Base-by-base conservation (phyloP, 2,113 vertebrate species). In the Gallinago undulata region DNA sequence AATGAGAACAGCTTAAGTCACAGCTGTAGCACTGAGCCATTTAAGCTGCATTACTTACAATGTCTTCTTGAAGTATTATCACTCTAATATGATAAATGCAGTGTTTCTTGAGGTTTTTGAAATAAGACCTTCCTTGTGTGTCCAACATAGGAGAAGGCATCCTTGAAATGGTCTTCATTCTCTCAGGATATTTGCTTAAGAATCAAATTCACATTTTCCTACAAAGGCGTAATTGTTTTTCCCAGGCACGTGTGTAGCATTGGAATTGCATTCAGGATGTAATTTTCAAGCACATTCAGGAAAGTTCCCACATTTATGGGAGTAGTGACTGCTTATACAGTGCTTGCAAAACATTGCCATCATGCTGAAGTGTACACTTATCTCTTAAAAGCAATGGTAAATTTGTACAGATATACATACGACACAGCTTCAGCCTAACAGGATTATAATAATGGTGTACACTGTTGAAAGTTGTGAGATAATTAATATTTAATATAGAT, bases 201-300 rank as follows among this genome's bases (percentile, higher is more conserved):
- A 82, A 82, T 84, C 39, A 78, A 89, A 78, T 30, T 55, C 51
- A 75, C 22, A 3, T 63, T 89, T 82, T 72, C 64, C 56, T 60
- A 39, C 51, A 79, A 82, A 59, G 27, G 37, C 2, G 0, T 67
- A 35, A 59, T 59, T 89, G 51, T 70, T 87, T 81, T 74, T 63
- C n/a, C 23, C 33, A 30, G 21, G 69, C 23, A 63, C 0, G 1
- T 67, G 41, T 50, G 31, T 55, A 47, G 84, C 41, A n/a, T 31
- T 43, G 41, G 45, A 85, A 62, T 80, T 6, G 2, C 35, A 53
- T 45, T 83, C 59, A 19, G 55, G 41, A 67, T 59, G 16, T 47
- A 43, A 50, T 64, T 88, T 88, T 64, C 35, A 95, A 84, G 69
- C 35, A 66, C 33, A 80, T 53, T 80, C 30, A n/a, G 76, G 50